Base-by-base conservation (phyloP, 2,888 invertebrate species). In the Aporophyla lueneburgensis region DNA sequence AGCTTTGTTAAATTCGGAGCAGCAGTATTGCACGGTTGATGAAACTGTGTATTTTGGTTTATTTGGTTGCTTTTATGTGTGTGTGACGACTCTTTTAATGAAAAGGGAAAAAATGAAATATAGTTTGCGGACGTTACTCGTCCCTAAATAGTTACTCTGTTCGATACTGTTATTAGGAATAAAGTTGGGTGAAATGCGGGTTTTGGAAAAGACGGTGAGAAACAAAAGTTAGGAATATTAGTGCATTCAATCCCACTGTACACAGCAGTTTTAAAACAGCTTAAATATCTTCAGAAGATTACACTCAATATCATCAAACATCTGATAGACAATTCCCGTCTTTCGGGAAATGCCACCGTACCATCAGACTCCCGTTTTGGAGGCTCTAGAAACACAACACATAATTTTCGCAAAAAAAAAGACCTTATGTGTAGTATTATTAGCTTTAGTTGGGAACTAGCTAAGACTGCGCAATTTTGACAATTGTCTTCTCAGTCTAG, bases 31-130 rank as follows among this genome's bases (percentile, higher is more conserved):
- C 14, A 19, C 21, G 9, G n/a, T 46, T 33, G 27, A 54, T 21
- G 24, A 24, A 79, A 59, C 33, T 9, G 21, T 46, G 46, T 53
- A 53, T 71, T 43, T 43, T 19, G 24, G 12, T 61, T 33, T 61
- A 24, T 53, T 2, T 7, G 12, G 33, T 49, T 33, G 19, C 27
- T 58, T 14, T 14, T 16, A 54, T 40, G 16, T 51, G 16, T 51
- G 16, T 21, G 19, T 24, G 0, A 9, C 19, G 19, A 16, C 43
- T 27, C 12, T 65, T 77, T 56, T 19, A 46, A 53, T 46, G 19
- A 53, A 51, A 40, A 53, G 33, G 9, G 53, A 14, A n/a, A 12
- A 5, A 54, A 14, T 33, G 33, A 46, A 59, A 59, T 43, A 59
- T 53, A 43, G 40, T 27, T 40, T 43, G 5, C 43, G 27, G 4